Evolutionary conservation across 2,113 vertebrate genomes (phyloP).

Genomic region (Actenoides hombroni): DNA sequence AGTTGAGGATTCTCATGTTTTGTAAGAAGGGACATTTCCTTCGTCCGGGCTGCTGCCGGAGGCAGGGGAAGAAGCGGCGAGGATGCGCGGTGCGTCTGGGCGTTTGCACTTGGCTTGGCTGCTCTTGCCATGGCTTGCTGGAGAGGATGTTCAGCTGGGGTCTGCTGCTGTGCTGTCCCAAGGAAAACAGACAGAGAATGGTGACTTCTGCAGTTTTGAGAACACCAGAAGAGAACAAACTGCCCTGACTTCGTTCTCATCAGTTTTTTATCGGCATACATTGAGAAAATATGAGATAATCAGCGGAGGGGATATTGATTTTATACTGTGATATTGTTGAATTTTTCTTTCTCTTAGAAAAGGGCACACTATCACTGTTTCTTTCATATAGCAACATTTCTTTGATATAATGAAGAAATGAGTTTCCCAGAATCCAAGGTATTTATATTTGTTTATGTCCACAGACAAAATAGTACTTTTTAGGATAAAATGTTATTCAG

Average conservation of each 20-base stretch:
- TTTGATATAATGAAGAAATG: not conserved
- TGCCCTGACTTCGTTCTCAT: not conserved
- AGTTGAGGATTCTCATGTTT: rapidly evolving
- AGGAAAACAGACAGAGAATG: not conserved
- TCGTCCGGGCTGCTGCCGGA: not conserved
- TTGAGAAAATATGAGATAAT: not conserved
- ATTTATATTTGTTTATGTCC: conserved; percentile 23
- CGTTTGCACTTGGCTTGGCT: not conserved
- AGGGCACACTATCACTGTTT: not conserved
- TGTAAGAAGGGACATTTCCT: not conserved
- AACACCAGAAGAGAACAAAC: not conserved
- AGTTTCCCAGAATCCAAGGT: not conserved
- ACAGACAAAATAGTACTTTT: not conserved
- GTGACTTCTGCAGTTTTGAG: not conserved
- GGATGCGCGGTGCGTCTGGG: rapidly evolving
- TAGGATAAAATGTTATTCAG: conserved; percentile 14
- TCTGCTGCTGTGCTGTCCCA: not conserved
- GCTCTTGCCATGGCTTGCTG: not conserved
- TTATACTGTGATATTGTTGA: not conserved
- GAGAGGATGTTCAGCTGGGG: not conserved
- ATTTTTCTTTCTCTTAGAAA: not conserved
- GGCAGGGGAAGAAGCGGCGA: not conserved
- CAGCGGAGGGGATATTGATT: not conserved
- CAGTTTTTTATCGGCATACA: not conserved
- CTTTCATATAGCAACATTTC: not conserved